Percentiles rank a stretch among this genome's conserved stretches.
These are phyloP conservation scores for Ailuropoda melanoleuca DNA, from an alignment of 2,113 vertebrate species.

Conservation along the genomic window DNA sequence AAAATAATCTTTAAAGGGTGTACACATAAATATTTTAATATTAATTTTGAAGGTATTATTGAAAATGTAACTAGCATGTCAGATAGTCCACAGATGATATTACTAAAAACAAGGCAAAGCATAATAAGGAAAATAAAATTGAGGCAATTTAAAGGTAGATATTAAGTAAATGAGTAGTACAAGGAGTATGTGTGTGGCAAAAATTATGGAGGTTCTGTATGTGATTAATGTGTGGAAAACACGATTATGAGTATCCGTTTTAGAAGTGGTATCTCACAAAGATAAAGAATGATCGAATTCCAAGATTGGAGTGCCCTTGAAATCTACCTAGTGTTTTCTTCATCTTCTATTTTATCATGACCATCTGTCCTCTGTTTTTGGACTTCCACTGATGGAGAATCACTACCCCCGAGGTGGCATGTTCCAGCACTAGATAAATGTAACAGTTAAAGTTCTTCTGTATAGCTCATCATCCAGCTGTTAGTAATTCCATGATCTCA, in stretches of 20 bases:
- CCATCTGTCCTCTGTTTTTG: neutral
- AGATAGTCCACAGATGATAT: neutral
- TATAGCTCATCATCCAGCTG: neutral
- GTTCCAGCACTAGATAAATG: neutral
- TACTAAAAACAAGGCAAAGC: conserved; percentile 27
- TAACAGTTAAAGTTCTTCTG: neutral
- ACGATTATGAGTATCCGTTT: neutral
- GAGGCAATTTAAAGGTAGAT: neutral
- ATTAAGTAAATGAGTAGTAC: neutral
- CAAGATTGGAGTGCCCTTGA: neutral
- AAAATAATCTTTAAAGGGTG: neutral
- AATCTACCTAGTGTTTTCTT: neutral
- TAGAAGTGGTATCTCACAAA: neutral
- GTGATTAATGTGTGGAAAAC: neutral
- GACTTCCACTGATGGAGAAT: neutral
- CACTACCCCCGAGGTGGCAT: neutral
- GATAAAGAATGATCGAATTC: neutral
- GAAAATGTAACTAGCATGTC: neutral
- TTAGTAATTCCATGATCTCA: neutral
- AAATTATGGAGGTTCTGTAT: neutral
- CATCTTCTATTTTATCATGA: neutral
- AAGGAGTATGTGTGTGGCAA: neutral
- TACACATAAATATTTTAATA: neutral
- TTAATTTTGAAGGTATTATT: neutral
- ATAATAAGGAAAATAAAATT: neutral